Conservation (phyloP, 2,113 vertebrate genomes). For the Hypocryptadius cinnamomeus region DNA sequence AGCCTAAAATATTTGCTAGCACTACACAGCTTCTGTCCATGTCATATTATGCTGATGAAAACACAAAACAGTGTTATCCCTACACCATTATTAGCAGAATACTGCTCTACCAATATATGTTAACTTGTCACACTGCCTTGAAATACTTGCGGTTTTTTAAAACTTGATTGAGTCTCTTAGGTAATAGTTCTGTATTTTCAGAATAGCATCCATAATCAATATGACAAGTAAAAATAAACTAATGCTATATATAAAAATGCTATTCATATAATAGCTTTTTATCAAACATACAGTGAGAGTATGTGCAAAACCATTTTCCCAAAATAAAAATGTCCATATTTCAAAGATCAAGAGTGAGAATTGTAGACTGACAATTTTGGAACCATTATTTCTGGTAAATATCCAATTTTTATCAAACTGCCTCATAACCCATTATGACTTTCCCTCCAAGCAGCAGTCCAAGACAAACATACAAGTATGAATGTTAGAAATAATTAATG, state of each 20-base stretch:
- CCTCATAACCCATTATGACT: background rate
- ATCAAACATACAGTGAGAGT: background rate
- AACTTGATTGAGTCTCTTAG: background rate
- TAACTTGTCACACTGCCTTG: background rate
- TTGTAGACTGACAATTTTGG: background rate
- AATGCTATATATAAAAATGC: background rate
- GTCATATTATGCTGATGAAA: background rate
- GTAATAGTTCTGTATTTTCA: background rate
- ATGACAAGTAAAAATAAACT: background rate
- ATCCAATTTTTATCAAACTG: background rate
- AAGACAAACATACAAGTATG: background rate
- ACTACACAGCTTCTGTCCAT: background rate
- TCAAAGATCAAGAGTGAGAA: background rate
- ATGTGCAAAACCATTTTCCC: background rate
- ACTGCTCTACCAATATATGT: background rate
- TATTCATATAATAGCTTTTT: background rate
- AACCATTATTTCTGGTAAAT: background rate
- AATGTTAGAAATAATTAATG: background rate
- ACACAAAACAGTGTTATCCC: background rate
- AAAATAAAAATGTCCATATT: background rate
- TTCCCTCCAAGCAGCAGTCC: background rate
- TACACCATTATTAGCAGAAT: background rate
- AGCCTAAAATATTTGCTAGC: background rate
- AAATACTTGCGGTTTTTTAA: accelerated
- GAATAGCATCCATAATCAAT: background rate